These are phyloP conservation scores for Epinephelus coioides DNA, from an alignment of 2,797 vertebrate genomes.

Conservation along the genomic window DNA sequence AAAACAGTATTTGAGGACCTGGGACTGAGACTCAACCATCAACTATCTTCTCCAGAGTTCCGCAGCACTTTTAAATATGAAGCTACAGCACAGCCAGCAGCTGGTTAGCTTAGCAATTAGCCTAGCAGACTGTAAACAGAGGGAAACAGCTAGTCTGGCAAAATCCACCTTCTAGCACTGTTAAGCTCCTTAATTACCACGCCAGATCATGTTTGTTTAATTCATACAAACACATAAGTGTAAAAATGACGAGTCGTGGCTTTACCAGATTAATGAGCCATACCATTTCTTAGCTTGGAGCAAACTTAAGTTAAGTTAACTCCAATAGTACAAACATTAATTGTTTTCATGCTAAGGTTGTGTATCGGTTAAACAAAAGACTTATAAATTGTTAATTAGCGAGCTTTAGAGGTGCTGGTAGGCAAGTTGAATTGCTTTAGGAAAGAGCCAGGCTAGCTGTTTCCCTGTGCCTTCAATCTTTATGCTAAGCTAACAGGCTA, in stretches of 20 bases:
- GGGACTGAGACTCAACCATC: too few species aligned
- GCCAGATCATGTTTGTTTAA: conserved; percentile 3
- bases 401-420: neutral
- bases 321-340: neutral
- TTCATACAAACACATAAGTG: conserved; percentile 3
- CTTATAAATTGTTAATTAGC: conserved; percentile 6
- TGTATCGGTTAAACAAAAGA: neutral
- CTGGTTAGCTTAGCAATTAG: conserved; percentile 1
- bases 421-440: neutral
- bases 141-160: neutral
- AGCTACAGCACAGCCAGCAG: conserved; percentile 8
- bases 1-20: too few species aligned
- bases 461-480: neutral
- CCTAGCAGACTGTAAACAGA: conserved; percentile 21
- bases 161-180: neutral
- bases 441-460: neutral
- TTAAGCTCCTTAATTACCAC: conserved; percentile 11
- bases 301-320: neutral
- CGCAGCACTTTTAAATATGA: neutral
- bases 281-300: neutral
- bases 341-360: conserved; percentile 1
- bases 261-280: neutral
- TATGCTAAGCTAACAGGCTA: neutral
- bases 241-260: neutral
- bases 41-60: too few species aligned